Base-by-base conservation (phyloP, 2,113 vertebrate species). In the Elephantulus edwardii region DNA sequence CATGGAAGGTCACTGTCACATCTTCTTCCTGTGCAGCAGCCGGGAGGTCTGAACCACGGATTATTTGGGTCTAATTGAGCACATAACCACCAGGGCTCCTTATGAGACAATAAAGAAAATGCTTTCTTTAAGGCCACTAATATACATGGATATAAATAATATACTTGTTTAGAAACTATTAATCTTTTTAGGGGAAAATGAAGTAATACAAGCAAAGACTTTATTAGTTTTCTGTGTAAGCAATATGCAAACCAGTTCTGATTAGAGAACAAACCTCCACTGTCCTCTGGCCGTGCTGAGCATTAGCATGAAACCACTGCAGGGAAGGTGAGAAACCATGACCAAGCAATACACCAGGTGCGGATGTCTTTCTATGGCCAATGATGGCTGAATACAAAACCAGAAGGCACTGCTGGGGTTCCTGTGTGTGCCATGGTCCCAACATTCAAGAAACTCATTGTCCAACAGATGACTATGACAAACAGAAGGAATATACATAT, bases 261-360 rank as follows among this genome's bases (percentile, higher is more conserved):
- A 81, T 84, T 44, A 68, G 20, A 83, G 24, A 50, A 78, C 19
- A 44, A 84, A 62, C 38, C 64, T 92, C 74, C 81, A 60, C 50
- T 85, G 82, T 80, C 60, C 44, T 52, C 50, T 89, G 54, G 68
- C 86, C 42, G 48, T 86, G 40, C 64, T 89, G 52, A 79, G 38
- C 33, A 42, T 44, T 28, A 83, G 22, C 52, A 30, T 58, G 70
- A 93, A 92, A 92, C 79, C 88, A 86, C 52, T 19, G 35, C 50
- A 68, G 42, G 64, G 75, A 89, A 79, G 68, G 56, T 86, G 52
- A 93, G 85, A 87, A 85, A 75, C 75, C 58, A 75, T 70, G 82
- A 90, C 78, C 35, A 30, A 58, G 46, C 42, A 82, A 62, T 42
- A 70, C 70, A 44, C 11, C 86, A 87, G 90, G 70, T 54, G 75